Evolutionary conservation across 2,888 invertebrate species (phyloP), one percentile per base, ranked within the genome.

Genomic region (Macrophya alboannulata): DNA sequence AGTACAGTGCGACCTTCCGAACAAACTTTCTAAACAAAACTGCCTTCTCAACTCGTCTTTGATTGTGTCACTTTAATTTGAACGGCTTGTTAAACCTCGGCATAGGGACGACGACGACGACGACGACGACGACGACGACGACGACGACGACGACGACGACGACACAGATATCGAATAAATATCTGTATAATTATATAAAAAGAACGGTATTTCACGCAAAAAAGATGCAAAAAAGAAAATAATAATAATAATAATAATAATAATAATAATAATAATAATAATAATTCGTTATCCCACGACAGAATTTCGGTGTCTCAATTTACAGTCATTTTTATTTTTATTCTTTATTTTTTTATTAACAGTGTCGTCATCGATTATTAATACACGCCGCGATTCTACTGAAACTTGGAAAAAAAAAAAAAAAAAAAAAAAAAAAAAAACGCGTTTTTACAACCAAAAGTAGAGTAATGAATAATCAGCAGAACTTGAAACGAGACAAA

Each of bases 21-120:
- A 81, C 59, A 62, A 89, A 91, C 90, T 90, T 90, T 90, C 90
- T 90, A 91, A 90, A 90, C 89, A 90, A 91, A 90, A 89, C 90
- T 88, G 86, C 86, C 65, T 25, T 77, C 51, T 77, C 55, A 37
- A 77, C 77, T 77, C 77, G 77, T 77, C 77, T 77, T 77, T 77
- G 77, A 55, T 77, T 77, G 77, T 77, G 77, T 77, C 77, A 77
- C 37, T 51, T 51, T 77, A 77, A 77, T 77, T 77, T 55, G 51
- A 74, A 77, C 51, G 74, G 43, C 74, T 74, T 10, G 71, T 74
- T 74, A 74, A 74, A 71, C 40, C 71, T 71, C 71, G 62, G 62
- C 12, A 25, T 62, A 62, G n/a, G 71, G 40, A 37, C 71, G 65
- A 65, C 71, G 65, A 65, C 68, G 17, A 40, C 17, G 17, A 40